Evolutionary conservation across 2,888 invertebrate species (phyloP).

Genomic region (Ommatoiulus sabulosus): DNA sequence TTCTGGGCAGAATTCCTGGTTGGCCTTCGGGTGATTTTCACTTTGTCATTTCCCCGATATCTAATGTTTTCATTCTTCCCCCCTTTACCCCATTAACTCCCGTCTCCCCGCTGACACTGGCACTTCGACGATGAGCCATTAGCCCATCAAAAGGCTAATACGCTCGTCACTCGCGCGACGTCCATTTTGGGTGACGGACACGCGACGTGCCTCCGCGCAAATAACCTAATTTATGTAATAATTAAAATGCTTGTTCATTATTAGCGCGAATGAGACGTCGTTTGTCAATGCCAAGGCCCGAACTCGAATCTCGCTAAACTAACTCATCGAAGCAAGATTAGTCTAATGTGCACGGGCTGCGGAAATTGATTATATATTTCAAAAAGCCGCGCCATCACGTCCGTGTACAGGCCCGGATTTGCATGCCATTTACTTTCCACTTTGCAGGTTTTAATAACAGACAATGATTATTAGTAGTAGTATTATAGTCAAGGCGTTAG

Average conservation of each 20-base stretch:
- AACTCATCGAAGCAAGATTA: neutral
- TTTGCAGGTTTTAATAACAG: neutral
- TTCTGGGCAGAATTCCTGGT: neutral
- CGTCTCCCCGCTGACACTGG: constrained; percentile 15
- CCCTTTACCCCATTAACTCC: constrained; percentile 2
- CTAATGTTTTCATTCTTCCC: constrained; percentile 38
- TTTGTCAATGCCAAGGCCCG: constrained; percentile 49
- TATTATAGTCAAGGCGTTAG: too few relatives aligned
- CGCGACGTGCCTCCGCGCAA: neutral
- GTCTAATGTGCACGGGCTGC: neutral
- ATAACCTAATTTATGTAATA: constrained; percentile 53
- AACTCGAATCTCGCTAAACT: neutral
- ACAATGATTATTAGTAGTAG: too few relatives aligned
- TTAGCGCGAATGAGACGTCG: constrained; percentile 49
- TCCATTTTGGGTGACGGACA: constrained; percentile 50
- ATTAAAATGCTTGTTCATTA: constrained; percentile 52
- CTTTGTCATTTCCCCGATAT: constrained; percentile 36
- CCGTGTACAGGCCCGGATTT: neutral
- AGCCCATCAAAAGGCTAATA: constrained; percentile 38
- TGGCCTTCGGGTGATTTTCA: neutral
- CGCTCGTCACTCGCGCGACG: neutral
- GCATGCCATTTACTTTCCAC: neutral
- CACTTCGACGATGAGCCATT: constrained; percentile 15
- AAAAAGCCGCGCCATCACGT: neutral
- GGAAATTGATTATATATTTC: neutral